Evolutionary conservation across 2,888 invertebrate species (phyloP).

Genomic region (Danaus chrysippus): DNA sequence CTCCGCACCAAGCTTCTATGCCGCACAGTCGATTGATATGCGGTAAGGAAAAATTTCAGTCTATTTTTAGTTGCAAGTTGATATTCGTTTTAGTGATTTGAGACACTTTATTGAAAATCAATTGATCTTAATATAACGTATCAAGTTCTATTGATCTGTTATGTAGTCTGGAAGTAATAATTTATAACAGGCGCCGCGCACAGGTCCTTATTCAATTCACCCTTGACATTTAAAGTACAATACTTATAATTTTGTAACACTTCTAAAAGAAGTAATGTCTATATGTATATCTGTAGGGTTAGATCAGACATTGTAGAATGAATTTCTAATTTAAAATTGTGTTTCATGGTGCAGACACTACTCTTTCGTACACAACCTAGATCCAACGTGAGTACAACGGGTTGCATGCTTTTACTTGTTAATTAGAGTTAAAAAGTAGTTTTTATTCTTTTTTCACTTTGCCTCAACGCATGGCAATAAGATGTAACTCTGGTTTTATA

Average conservation of each 20-base stretch:
- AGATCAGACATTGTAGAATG: slow-evolving; percentile 3
- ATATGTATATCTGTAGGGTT: neutral
- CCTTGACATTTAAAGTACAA: slow-evolving; percentile 50
- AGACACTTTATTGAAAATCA: slow-evolving; percentile 44
- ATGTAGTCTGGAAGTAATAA: slow-evolving; percentile 44
- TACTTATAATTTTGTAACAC: slow-evolving; percentile 15
- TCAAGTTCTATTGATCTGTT: slow-evolving; percentile 69
- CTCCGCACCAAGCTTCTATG: slow-evolving; percentile 70
- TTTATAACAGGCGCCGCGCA: slow-evolving; percentile 47
- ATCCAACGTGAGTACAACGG: slow-evolving; percentile 66
- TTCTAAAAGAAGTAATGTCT: neutral
- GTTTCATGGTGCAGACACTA: slow-evolving; percentile 66
- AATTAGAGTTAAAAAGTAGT: slow-evolving; percentile 1
- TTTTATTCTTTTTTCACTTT: too few relatives aligned
- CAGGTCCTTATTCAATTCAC: slow-evolving; percentile 50
- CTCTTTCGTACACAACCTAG: slow-evolving; percentile 75
- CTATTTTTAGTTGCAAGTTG: neutral
- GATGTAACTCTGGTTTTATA: too few relatives aligned
- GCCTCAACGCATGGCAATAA: too few relatives aligned
- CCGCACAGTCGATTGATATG: slow-evolving; percentile 66
- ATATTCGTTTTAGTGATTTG: slow-evolving; percentile 24
- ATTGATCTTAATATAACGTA: slow-evolving; percentile 60
- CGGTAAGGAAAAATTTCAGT: slow-evolving; percentile 48
- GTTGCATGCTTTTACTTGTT: slow-evolving; percentile 26
- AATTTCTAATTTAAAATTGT: slow-evolving; percentile 27